Conservation (phyloP, 2,888 invertebrate species). For the Physocephala rufipes region DNA sequence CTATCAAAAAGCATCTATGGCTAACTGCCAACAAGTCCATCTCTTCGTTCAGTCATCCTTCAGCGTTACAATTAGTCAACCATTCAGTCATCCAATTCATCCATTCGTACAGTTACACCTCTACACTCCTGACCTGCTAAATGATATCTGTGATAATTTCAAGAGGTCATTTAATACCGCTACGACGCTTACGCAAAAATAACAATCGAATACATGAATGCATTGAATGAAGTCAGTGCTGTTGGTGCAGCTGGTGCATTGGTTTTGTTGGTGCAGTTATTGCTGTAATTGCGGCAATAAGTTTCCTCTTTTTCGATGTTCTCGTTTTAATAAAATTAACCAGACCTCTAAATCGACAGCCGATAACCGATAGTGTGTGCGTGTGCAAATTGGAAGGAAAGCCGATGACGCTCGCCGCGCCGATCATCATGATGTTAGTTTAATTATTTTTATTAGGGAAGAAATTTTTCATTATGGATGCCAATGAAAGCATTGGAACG, state of each 20-base stretch:
- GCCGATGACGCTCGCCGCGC: background rate
- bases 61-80: background rate
- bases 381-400: no score
- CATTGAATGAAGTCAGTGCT: no score
- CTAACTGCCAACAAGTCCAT: background rate
- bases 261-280: no score
- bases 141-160: background rate
- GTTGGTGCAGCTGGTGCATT: background rate
- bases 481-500: background rate
- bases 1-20: no score
- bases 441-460: constrained; percentile 15
- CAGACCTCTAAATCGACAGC: background rate
- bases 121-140: constrained; percentile 10
- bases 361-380: no score
- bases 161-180: no score
- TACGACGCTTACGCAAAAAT: background rate
- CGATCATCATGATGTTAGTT: background rate
- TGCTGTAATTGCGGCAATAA: no score
- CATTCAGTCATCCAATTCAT: background rate
- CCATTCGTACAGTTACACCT: no score
- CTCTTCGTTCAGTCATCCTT: constrained; percentile 27
- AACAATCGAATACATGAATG: background rate
- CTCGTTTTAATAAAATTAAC: constrained; percentile 1
- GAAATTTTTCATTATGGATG: background rate
- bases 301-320: constrained; percentile 1